phyloP scores from a whole-genome alignment of 2,113 vertebrate species.

The Bothrops jararaca region DNA sequence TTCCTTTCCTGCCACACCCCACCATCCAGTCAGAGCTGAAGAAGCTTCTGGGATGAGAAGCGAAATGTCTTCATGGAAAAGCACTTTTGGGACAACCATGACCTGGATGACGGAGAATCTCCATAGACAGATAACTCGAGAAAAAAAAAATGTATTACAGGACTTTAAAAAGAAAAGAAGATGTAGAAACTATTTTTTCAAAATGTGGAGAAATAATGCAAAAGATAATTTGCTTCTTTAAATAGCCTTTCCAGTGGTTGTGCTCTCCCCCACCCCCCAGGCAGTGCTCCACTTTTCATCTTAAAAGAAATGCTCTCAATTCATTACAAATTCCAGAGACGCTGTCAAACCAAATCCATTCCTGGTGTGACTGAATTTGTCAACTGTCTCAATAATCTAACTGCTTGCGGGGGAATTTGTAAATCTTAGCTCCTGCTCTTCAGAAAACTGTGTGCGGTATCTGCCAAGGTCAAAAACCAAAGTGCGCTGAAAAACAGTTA shows the following conservation, averaged over 20 bases:
- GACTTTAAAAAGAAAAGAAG: not conserved
- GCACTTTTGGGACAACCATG: no score
- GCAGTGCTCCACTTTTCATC: fast-evolving
- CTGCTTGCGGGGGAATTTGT: fast-evolving
- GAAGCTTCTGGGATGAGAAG: no score
- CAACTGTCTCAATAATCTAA: fast-evolving
- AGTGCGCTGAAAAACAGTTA: fast-evolving
- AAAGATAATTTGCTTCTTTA: constrained; percentile 36
- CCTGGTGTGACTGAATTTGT: not conserved
- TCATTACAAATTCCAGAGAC: not conserved
- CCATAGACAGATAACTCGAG: no score
- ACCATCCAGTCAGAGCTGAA: no score
- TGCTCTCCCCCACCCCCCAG: not conserved
- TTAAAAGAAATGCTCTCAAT: not conserved
- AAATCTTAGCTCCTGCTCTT: not conserved
- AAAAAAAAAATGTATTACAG: not conserved
- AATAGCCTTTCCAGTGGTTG: constrained; percentile 11
- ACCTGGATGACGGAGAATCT: no score
- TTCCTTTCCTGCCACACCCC: no score
- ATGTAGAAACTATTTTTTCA: not conserved
- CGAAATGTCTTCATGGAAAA: no score
- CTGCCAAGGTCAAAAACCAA: not conserved
- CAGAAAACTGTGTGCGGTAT: not conserved
- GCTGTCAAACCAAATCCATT: constrained; percentile 21
- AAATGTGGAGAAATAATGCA: constrained; percentile 5